Percentiles rank a stretch among this genome's conserved stretches.
phyloP scores from a whole-genome alignment of 2,888 invertebrate genomes.

The Acrocyrtus sp. region DNA sequence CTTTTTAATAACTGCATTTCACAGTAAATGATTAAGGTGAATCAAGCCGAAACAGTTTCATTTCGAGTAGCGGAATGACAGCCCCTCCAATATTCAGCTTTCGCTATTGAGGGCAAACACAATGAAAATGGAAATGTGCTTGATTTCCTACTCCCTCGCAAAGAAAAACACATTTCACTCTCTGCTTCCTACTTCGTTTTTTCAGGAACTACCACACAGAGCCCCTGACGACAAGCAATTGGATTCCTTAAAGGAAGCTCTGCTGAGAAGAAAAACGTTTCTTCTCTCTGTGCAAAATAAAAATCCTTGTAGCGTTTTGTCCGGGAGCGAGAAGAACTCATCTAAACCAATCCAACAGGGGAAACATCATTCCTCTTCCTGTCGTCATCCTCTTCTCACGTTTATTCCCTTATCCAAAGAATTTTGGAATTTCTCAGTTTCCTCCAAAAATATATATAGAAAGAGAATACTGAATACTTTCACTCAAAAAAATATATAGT shows the following conservation, averaged over 20 bases:
- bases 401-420: neutral
- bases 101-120: too few relatives aligned
- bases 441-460: neutral
- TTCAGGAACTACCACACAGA: too few relatives aligned
- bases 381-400: slow-evolving; percentile 39
- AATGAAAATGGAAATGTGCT: too few relatives aligned
- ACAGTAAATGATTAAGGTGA: too few relatives aligned
- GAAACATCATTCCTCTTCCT: slow-evolving; percentile 47
- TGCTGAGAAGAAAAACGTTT: neutral
- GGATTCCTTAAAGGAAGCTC: slow-evolving; percentile 14
- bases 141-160: too few relatives aligned
- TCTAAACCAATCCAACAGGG: slow-evolving; percentile 48
- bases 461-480: neutral
- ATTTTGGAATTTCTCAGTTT: neutral
- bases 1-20: too few relatives aligned
- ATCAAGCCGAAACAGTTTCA: too few relatives aligned
- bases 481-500: too few relatives aligned
- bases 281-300: neutral
- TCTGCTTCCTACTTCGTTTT: too few relatives aligned
- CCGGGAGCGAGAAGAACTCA: slow-evolving; percentile 42
- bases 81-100: too few relatives aligned
- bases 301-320: slow-evolving; percentile 4
- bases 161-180: too few relatives aligned
- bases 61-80: too few relatives aligned
- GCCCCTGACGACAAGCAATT: slow-evolving; percentile 18